Percentiles rank a stretch among this genome's conserved stretches.
Evolutionary conservation across 2,888 invertebrate species (phyloP).

Genomic region (Conops quadrifasciatus): DNA sequence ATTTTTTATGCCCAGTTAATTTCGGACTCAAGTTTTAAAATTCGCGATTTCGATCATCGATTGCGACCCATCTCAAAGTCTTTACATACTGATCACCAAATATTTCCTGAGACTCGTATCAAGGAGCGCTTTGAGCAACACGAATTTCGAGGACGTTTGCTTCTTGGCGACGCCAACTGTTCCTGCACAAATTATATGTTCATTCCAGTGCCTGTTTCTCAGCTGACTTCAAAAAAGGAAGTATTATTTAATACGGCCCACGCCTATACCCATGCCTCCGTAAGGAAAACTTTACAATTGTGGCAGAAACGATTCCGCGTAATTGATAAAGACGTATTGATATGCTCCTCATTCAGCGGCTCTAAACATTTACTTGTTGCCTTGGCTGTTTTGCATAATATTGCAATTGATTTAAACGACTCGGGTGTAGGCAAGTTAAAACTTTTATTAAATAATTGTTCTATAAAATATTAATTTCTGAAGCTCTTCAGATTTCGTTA

Average conservation of each 20-base stretch:
- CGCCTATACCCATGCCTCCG: slow-evolving; percentile 51
- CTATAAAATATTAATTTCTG: slow-evolving; percentile 4
- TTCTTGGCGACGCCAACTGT: slow-evolving; percentile 51
- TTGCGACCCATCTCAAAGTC: slow-evolving; percentile 43
- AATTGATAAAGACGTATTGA: slow-evolving; percentile 48
- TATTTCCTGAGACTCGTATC: slow-evolving; percentile 53
- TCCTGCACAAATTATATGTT: slow-evolving; percentile 52
- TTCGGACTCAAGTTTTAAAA: slow-evolving; percentile 54
- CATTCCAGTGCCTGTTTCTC: slow-evolving; percentile 52
- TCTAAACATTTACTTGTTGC: slow-evolving; percentile 55
- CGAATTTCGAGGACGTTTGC: slow-evolving; percentile 57
- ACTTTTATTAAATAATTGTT: background rate
- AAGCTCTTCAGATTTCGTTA: slow-evolving; percentile 1
- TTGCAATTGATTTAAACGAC: slow-evolving; percentile 59
- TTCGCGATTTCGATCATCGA: slow-evolving; percentile 53
- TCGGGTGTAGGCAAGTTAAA: slow-evolving; percentile 47
- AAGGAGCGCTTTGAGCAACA: slow-evolving; percentile 59
- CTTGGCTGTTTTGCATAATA: slow-evolving; percentile 55
- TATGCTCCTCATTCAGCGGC: slow-evolving; percentile 49
- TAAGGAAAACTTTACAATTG: slow-evolving; percentile 49
- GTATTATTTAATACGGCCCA: slow-evolving; percentile 54
- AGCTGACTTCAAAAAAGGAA: slow-evolving; percentile 48
- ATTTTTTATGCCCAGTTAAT: slow-evolving; percentile 52
- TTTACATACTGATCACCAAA: slow-evolving; percentile 43
- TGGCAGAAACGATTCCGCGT: slow-evolving; percentile 53